Percentiles rank a stretch among this genome's conserved stretches.
These are phyloP conservation scores for Drosophila lacertosa DNA, from an alignment of 1,140 invertebrate genomes.

Conservation along the genomic window DNA sequence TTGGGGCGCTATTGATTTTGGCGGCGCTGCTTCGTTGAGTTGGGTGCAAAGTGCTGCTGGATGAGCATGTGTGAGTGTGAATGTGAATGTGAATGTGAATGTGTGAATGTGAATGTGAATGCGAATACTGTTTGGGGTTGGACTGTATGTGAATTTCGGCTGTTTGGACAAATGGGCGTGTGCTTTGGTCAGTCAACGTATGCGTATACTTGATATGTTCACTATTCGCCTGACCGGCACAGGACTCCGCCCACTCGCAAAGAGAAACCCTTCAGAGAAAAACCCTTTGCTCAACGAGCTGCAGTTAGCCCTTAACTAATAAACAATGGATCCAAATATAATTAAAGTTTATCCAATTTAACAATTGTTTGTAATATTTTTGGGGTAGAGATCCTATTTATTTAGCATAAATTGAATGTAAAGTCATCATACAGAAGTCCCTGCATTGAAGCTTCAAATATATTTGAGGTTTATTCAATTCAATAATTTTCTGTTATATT, in stretches of 20 bases:
- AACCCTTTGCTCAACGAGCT: too few species aligned
- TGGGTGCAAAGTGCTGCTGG: constrained; percentile 17
- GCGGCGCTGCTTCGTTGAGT: constrained; percentile 25
- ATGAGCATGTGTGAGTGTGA: constrained; percentile 12
- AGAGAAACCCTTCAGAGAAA: background rate
- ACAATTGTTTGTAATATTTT: too few species aligned
- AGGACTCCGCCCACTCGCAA: constrained; percentile 39
- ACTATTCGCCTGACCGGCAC: constrained; percentile 8
- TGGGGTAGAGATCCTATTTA: too few species aligned
- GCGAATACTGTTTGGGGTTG: constrained; percentile 31
- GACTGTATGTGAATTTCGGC: constrained; percentile 9
- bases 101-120: constrained; percentile 6
- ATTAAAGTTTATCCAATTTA: too few species aligned
- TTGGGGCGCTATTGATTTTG: constrained; percentile 75
- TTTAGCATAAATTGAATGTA: too few species aligned
- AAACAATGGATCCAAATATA: too few species aligned
- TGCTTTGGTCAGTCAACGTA: constrained; percentile 41
- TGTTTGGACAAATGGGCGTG: constrained; percentile 41
- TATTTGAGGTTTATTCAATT: too few species aligned
- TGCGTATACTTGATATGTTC: constrained; percentile 39
- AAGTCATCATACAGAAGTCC: too few species aligned
- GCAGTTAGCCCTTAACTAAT: too few species aligned
- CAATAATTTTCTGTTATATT: too few species aligned
- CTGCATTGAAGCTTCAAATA: too few species aligned
- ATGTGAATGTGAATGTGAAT: constrained; percentile 4